A percentile compares a stretch with the other conserved stretches of the same genome.
phyloP scores from a whole-genome alignment of 2,113 vertebrate genomes.

The Cinclus cinclus region DNA sequence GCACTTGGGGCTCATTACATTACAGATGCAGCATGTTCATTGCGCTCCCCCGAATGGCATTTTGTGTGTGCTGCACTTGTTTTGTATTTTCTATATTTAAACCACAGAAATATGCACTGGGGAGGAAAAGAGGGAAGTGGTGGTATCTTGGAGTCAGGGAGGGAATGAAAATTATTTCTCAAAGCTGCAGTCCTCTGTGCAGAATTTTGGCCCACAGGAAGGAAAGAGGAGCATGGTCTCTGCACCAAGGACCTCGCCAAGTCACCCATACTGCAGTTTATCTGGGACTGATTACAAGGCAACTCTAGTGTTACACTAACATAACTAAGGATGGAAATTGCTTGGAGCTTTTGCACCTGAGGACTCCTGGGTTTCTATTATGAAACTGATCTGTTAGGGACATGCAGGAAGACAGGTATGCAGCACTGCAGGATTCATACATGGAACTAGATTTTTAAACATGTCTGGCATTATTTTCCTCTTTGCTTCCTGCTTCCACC shows the following conservation, averaged over 20 bases:
- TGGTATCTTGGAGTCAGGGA: background rate
- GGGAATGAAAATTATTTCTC: background rate
- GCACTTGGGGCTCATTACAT: constrained; percentile 2
- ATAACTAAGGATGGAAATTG: background rate
- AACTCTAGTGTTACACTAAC: background rate
- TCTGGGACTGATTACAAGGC: background rate
- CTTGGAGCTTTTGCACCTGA: background rate
- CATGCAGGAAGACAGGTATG: background rate
- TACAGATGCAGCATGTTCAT: background rate
- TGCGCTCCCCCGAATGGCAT: constrained; percentile 44
- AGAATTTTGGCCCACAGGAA: background rate
- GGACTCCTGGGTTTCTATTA: background rate
- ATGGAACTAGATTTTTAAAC: background rate
- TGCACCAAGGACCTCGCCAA: fast-evolving
- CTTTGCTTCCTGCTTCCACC: background rate
- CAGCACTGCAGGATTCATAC: background rate
- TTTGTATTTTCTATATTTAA: constrained; percentile 61
- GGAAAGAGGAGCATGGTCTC: fast-evolving
- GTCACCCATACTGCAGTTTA: background rate
- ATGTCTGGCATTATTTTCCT: background rate
- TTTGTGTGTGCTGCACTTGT: constrained; percentile 43
- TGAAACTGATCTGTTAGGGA: background rate
- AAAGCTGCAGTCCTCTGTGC: background rate
- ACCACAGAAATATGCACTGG: background rate
- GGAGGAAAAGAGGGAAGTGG: constrained; percentile 5